These are phyloP conservation scores for Elysia chlorotica DNA, from an alignment of 1,140 invertebrate species.

Conservation along the genomic window DNA sequence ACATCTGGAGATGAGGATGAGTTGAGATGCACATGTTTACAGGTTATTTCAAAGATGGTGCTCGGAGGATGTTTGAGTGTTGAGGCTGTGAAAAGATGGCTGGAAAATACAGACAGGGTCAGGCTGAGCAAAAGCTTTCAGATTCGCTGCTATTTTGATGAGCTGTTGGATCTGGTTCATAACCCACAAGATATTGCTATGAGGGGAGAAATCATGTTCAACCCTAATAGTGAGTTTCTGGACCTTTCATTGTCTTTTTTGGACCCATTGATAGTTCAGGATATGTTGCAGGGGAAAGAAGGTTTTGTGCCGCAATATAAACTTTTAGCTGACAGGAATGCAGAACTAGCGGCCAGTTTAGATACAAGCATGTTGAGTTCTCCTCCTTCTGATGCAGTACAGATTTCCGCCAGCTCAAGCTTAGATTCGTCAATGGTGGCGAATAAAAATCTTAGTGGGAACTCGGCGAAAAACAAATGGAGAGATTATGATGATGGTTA, in stretches of 20 bases:
- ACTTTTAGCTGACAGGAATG: not conserved
- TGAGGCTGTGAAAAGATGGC: not conserved
- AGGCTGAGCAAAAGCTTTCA: not conserved
- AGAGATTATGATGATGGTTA: slow-evolving; percentile 16
- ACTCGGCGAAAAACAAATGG: slow-evolving; percentile 19
- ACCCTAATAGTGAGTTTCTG: not conserved
- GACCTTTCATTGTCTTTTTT: slow-evolving; percentile 17
- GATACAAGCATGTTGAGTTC: not conserved
- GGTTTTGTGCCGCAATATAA: not conserved
- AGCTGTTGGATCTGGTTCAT: slow-evolving; percentile 5
- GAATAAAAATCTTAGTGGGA: not conserved
- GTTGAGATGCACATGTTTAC: not conserved
- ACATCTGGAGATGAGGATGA: not conserved
- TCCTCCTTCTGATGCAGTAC: not conserved
- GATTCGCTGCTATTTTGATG: not conserved
- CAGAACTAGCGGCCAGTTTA: not conserved
- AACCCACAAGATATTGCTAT: not conserved
- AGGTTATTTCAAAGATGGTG: not conserved
- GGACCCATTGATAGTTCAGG: slow-evolving; percentile 2
- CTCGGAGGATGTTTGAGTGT: slow-evolving; percentile 1
- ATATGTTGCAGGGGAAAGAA: not conserved
- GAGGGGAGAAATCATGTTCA: slow-evolving; percentile 2
- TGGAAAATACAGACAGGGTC: not conserved
- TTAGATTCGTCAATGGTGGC: not conserved
- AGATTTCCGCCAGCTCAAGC: not conserved